Evolutionary conservation across 2,113 vertebrate genomes (phyloP).

Genomic region (Barbus barbus): DNA sequence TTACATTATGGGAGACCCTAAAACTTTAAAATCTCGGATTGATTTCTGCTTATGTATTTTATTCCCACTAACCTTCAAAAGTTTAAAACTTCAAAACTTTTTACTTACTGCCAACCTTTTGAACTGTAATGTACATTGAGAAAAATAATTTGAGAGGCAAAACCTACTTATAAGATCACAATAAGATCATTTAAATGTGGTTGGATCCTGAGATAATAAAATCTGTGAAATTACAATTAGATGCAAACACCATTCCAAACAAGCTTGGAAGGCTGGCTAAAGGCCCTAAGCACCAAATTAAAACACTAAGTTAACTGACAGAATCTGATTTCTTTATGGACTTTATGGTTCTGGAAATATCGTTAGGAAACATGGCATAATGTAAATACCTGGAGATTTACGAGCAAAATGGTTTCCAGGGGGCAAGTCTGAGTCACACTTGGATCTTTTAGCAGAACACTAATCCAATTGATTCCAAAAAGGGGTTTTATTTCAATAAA

Average conservation of each 20-base stretch:
- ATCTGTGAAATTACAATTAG: too few species aligned
- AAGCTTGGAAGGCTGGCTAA: not conserved
- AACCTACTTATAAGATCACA: not conserved
- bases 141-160: not conserved
- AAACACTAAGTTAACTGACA: not conserved
- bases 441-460: not conserved
- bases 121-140: not conserved
- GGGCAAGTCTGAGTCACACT: not conserved
- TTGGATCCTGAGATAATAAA: not conserved
- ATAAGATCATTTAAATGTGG: not conserved
- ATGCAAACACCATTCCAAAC: too few species aligned
- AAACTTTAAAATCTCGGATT: not conserved
- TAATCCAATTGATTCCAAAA: slow-evolving; percentile 2
- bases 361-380: not conserved
- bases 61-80: not conserved
- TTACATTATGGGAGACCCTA: not conserved
- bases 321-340: not conserved
- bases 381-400: not conserved
- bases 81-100: too few species aligned
- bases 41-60: not conserved
- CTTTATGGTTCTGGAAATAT: not conserved
- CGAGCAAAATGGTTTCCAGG: not conserved
- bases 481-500: not conserved
- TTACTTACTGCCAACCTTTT: not conserved
- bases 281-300: not conserved